phyloP scores from a whole-genome alignment of 2,888 invertebrate genomes.

The Platypus cylindrus region DNA sequence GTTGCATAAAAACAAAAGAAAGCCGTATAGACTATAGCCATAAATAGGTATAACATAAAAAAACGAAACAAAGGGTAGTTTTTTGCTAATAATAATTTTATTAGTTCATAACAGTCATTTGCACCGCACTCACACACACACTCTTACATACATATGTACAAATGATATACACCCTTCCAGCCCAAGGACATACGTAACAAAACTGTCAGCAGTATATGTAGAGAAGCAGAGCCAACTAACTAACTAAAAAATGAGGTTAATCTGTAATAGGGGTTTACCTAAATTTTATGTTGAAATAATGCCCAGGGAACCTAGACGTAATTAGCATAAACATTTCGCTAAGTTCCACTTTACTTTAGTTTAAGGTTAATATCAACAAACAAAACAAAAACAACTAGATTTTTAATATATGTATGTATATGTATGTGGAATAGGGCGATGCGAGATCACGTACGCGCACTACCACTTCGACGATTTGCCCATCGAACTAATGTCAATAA shows the following conservation, averaged over 20 bases:
- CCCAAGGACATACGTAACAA: slow-evolving; percentile 26
- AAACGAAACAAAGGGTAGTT: too few relatives aligned
- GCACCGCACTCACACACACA: too few relatives aligned
- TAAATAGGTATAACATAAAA: too few relatives aligned
- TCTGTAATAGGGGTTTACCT: slow-evolving; percentile 21
- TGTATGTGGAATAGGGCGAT: slow-evolving; percentile 26
- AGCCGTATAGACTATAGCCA: too few relatives aligned
- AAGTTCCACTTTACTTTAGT: slow-evolving; percentile 24
- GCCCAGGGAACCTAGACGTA: slow-evolving; percentile 16
- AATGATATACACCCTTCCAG: slow-evolving; percentile 24
- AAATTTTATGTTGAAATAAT: slow-evolving; percentile 15
- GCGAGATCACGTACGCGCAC: slow-evolving; percentile 32
- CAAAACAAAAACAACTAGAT: slow-evolving; percentile 29
- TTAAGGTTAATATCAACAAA: slow-evolving; percentile 34
- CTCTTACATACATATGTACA: not conserved
- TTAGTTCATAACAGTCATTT: too few relatives aligned
- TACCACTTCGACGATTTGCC: too few relatives aligned
- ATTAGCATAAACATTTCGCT: slow-evolving; percentile 21
- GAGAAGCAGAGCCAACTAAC: too few relatives aligned
- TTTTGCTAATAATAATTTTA: too few relatives aligned
- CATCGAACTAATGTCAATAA: slow-evolving; percentile 13
- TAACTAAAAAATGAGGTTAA: slow-evolving; percentile 30
- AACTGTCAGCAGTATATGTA: too few relatives aligned
- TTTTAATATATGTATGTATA: slow-evolving; percentile 27
- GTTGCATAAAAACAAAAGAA: too few relatives aligned